These are phyloP conservation scores for Drosophila barbarae DNA, from an alignment of 2,888 invertebrate genomes.

Conservation along the genomic window DNA sequence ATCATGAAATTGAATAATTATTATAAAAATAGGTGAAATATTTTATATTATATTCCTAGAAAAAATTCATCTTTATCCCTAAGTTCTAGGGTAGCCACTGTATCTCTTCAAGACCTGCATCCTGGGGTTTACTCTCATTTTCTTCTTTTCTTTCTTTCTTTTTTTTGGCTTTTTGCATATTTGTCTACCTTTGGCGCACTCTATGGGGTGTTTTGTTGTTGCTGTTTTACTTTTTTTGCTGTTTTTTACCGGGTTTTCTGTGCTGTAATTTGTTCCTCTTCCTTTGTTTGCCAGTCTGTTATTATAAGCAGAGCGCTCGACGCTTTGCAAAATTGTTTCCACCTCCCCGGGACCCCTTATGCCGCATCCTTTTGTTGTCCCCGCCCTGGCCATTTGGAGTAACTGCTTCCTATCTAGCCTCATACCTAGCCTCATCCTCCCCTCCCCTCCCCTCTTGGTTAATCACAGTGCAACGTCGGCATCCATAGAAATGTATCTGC, in stretches of 20 bases:
- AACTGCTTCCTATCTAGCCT: constrained; percentile 31
- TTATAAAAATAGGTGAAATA: neutral
- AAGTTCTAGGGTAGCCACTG: constrained; percentile 5
- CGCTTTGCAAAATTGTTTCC: constrained; percentile 74
- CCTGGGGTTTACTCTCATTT: constrained; percentile 21
- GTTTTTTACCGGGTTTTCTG: constrained; percentile 29
- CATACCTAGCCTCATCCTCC: neutral
- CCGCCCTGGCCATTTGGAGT: constrained; percentile 48
- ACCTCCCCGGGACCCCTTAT: constrained; percentile 55
- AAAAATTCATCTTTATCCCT: neutral
- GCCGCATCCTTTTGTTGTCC: constrained; percentile 13
- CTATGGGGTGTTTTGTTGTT: constrained; percentile 27
- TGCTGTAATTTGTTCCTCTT: constrained; percentile 59
- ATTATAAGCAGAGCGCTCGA: constrained; percentile 65
- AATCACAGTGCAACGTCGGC: constrained; percentile 51
- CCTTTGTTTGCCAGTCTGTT: constrained; percentile 59
- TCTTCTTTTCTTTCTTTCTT: neutral
- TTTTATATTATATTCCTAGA: neutral
- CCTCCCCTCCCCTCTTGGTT: constrained; percentile 13
- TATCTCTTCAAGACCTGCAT: constrained; percentile 7
- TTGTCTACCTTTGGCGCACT: constrained; percentile 62
- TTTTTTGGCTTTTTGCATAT: constrained; percentile 48
- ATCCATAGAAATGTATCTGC: constrained; percentile 31
- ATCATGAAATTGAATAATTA: fast-evolving
- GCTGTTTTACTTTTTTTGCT: constrained; percentile 18